Conservation (phyloP, 2,797 vertebrate genomes). For the Schizothorax lantsangensis region DNA sequence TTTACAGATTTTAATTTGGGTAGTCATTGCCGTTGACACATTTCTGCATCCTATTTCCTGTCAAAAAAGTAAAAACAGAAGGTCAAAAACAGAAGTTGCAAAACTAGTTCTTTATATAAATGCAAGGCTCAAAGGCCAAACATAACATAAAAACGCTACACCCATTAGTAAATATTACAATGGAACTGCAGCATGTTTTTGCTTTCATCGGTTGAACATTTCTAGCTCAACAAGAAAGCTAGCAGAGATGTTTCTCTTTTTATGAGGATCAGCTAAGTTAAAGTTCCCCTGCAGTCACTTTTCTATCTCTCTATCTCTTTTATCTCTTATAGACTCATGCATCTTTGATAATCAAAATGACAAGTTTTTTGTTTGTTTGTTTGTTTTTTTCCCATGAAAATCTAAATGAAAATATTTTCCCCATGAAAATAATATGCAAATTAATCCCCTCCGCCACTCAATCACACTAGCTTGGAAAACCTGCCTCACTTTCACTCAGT, state of each 20-base stretch:
- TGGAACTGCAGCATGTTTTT: background rate
- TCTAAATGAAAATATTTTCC: too few species aligned
- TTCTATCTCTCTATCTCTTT: background rate
- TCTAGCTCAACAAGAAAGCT: background rate
- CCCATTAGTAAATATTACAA: background rate
- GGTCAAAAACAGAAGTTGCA: background rate
- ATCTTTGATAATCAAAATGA: background rate
- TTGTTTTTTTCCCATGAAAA: background rate
- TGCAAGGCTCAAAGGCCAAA: background rate
- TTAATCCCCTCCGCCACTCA: too few species aligned
- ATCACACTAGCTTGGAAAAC: too few species aligned
- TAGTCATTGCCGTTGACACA: background rate
- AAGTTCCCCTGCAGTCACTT: background rate
- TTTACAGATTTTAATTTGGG: background rate
- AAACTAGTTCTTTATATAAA: background rate
- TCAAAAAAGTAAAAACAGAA: background rate
- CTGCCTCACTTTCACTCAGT: too few species aligned
- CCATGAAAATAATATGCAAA: too few species aligned
- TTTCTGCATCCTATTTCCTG: background rate
- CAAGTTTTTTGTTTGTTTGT: background rate
- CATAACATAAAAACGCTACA: background rate
- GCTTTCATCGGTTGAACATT: background rate
- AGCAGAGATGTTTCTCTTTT: background rate
- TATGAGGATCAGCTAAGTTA: background rate
- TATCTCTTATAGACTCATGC: background rate